These are phyloP conservation scores for Alaudala cheleensis DNA, from an alignment of 2,113 vertebrate species.

Conservation along the genomic window DNA sequence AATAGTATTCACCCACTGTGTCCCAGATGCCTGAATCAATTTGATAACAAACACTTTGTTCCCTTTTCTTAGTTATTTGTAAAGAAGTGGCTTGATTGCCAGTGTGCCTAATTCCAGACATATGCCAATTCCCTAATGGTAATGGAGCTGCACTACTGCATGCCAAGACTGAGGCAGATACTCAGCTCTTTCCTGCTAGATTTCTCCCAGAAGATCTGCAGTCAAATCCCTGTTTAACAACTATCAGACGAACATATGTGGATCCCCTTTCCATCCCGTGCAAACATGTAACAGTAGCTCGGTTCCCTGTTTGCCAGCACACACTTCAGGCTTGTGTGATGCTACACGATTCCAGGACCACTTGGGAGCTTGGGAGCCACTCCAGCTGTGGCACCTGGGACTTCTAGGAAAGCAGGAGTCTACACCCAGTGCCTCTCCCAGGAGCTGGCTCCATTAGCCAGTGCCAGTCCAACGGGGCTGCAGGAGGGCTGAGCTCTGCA, in stretches of 20 bases:
- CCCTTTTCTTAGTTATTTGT: slow-evolving; percentile 48
- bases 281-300: neutral
- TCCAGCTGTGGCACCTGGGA: neutral
- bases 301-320: neutral
- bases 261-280: neutral
- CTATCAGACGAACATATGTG: slow-evolving; percentile 47
- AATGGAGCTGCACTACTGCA: slow-evolving; percentile 20
- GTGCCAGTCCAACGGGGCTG: neutral
- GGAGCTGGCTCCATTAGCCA: neutral
- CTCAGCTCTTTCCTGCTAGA: slow-evolving; percentile 26
- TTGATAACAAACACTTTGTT: slow-evolving; percentile 54
- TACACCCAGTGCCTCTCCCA: neutral
- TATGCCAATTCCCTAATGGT: slow-evolving; percentile 48
- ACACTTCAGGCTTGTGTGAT: rapidly evolving
- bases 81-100: slow-evolving; percentile 54
- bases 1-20: slow-evolving; percentile 23
- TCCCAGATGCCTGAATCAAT: slow-evolving; percentile 61
- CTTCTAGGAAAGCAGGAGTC: neutral
- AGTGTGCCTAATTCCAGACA: slow-evolving; percentile 57
- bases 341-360: rapidly evolving
- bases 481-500: neutral
- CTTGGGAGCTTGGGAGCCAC: neutral
- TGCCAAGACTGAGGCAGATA: slow-evolving; percentile 35
- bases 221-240: slow-evolving; percentile 27
- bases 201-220: slow-evolving; percentile 48